Conservation (phyloP, 2,113 vertebrate genomes). For the Rhinichthys klamathensis region DNA sequence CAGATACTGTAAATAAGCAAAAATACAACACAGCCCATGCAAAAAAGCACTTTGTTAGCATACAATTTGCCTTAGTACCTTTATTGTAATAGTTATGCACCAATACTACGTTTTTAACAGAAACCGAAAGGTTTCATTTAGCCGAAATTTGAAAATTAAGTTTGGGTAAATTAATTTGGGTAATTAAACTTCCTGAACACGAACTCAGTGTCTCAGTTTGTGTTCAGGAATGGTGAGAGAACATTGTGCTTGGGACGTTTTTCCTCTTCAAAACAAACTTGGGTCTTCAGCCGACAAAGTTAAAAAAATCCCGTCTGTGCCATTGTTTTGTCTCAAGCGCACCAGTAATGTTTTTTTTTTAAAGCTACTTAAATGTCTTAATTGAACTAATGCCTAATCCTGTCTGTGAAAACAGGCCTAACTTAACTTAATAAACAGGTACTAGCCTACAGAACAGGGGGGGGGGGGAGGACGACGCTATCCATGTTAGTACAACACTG, state of each 20-base stretch:
- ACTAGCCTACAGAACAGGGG: neutral
- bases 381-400: no score
- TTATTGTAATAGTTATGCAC: neutral
- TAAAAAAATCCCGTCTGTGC: no score
- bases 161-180: neutral
- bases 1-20: neutral
- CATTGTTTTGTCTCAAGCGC: no score
- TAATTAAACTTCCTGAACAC: no score
- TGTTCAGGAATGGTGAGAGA: neutral
- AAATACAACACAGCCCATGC: neutral
- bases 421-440: neutral
- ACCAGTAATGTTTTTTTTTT: no score
- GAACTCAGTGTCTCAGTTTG: neutral
- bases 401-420: neutral
- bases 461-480: no score
- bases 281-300: no score
- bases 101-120: neutral
- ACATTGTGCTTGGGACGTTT: neutral
- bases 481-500: neutral
- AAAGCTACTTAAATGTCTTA: no score
- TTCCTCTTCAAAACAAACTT: no score
- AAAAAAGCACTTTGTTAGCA: neutral
- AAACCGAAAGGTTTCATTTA: neutral
- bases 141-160: neutral
- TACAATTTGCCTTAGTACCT: neutral